phyloP scores from a whole-genome alignment of 2,797 vertebrate genomes.

The Gila robusta region DNA sequence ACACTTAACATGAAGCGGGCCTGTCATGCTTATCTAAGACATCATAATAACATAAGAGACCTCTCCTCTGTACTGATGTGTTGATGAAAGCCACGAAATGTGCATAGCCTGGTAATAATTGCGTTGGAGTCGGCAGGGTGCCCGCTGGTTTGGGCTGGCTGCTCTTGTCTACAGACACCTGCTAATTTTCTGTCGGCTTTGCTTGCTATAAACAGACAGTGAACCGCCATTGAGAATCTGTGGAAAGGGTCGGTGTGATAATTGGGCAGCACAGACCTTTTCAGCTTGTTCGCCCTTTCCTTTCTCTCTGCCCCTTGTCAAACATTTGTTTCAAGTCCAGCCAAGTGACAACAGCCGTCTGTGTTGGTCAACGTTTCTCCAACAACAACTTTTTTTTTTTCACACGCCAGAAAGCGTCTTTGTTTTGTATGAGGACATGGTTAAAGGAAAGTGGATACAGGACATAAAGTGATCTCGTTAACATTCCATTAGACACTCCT shows the following conservation, averaged over 20 bases:
- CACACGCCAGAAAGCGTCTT: slow-evolving; percentile 71
- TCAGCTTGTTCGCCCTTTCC: slow-evolving; percentile 71
- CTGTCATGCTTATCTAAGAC: slow-evolving; percentile 56
- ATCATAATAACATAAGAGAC: slow-evolving; percentile 51
- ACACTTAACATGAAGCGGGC: slow-evolving; percentile 48
- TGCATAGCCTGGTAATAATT: slow-evolving; percentile 52
- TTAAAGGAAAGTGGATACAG: slow-evolving; percentile 68
- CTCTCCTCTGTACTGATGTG: slow-evolving; percentile 38
- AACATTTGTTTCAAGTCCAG: slow-evolving; percentile 75
- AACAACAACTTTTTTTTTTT: slow-evolving; percentile 64
- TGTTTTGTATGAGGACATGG: slow-evolving; percentile 68
- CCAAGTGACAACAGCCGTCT: slow-evolving; percentile 81
- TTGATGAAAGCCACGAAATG: slow-evolving; percentile 57
- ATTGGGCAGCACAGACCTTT: slow-evolving; percentile 79
- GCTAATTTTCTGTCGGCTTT: slow-evolving; percentile 80
- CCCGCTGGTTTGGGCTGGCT: slow-evolving; percentile 66
- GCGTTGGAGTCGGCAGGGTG: slow-evolving; percentile 66
- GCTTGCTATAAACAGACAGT: slow-evolving; percentile 66
- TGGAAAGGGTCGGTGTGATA: slow-evolving; percentile 68
- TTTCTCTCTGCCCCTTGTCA: slow-evolving; percentile 64
- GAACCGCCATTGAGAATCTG: slow-evolving; percentile 59
- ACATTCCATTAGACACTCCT: slow-evolving; percentile 79
- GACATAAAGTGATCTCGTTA: slow-evolving; percentile 82
- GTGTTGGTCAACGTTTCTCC: slow-evolving; percentile 72
- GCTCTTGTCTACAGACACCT: slow-evolving; percentile 79